Percentiles rank a stretch among this genome's conserved stretches.
Evolutionary conservation across 1,140 invertebrate species (phyloP).

Genomic region (Acyrthosiphon pisum): DNA sequence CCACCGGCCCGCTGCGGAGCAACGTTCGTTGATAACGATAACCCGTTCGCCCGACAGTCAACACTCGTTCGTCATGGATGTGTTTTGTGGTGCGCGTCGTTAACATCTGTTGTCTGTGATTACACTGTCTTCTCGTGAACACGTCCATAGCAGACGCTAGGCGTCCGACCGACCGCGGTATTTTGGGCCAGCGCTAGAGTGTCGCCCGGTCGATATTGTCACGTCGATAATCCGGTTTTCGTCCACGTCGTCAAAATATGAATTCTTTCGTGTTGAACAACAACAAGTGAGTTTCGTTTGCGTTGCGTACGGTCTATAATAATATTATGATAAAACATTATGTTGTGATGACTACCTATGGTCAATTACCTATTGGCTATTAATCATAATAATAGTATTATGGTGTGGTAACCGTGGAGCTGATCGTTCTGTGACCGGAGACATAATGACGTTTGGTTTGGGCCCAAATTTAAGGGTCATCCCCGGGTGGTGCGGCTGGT

Average conservation of each 20-base stretch:
- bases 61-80: neutral
- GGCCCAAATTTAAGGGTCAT: neutral
- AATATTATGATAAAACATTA: neutral
- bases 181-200: neutral
- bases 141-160: neutral
- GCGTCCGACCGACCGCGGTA: neutral
- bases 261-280: constrained; percentile 1
- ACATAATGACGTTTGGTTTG: neutral
- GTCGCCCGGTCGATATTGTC: neutral
- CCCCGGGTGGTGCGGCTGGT: neutral
- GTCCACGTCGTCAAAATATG: neutral
- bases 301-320: neutral
- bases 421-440: neutral
- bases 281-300: neutral
- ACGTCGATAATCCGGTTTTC: neutral
- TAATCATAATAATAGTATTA: neutral
- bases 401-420: neutral
- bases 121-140: neutral
- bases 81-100: neutral
- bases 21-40: neutral
- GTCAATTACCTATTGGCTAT: no score
- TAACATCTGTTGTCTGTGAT: neutral
- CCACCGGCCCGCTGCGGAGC: neutral
- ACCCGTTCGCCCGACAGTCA: neutral
- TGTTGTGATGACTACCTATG: neutral